Percentiles rank a stretch among this genome's conserved stretches.
phyloP scores from a whole-genome alignment of 35 echinoderm and acorn worm species.

The Ophiothrix spiculata region DNA sequence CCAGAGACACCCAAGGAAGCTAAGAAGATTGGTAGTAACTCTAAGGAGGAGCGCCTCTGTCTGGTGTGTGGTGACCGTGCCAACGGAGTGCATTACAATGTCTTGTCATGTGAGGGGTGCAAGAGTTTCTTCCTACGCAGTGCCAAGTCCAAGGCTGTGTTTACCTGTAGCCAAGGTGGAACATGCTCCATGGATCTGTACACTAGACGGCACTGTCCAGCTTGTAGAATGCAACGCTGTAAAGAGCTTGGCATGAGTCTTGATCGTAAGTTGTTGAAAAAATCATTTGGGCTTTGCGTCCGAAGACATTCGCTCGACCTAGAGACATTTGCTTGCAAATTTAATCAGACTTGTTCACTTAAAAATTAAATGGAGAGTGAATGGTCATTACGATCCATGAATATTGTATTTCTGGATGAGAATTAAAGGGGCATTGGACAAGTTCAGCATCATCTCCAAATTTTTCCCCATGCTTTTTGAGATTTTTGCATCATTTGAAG shows the following conservation, averaged over 20 bases:
- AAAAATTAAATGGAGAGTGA: not conserved
- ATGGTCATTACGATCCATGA: not conserved
- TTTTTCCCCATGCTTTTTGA: too few species aligned
- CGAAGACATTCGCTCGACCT: too few species aligned
- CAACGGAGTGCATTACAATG: constrained; percentile 98
- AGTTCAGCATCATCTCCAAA: too few species aligned
- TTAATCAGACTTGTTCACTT: not conserved
- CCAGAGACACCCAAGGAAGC: not conserved
- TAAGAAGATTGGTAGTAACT: not conserved
- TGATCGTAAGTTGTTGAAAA: constrained; percentile 52
- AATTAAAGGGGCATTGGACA: too few species aligned
- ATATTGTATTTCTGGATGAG: too few species aligned
- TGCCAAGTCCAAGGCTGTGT: constrained; percentile 68
- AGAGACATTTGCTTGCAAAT: not conserved
- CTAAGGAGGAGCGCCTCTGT: constrained; percentile 53
- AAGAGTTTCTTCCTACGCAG: constrained; percentile 97
- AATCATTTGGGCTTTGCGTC: not conserved
- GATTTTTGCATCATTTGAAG: too few species aligned
- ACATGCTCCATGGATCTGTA: constrained; percentile 97
- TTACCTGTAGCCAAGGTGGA: constrained; percentile 74
- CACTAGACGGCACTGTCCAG: constrained; percentile 91
- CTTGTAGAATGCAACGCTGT: constrained; percentile 83
- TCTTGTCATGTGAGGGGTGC: constrained; percentile 96
- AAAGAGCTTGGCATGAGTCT: constrained; percentile 83
- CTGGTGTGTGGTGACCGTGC: constrained; percentile 87